These are phyloP conservation scores for Phyllostomus hastatus DNA, from an alignment of 2,113 vertebrate species.

Conservation along the genomic window DNA sequence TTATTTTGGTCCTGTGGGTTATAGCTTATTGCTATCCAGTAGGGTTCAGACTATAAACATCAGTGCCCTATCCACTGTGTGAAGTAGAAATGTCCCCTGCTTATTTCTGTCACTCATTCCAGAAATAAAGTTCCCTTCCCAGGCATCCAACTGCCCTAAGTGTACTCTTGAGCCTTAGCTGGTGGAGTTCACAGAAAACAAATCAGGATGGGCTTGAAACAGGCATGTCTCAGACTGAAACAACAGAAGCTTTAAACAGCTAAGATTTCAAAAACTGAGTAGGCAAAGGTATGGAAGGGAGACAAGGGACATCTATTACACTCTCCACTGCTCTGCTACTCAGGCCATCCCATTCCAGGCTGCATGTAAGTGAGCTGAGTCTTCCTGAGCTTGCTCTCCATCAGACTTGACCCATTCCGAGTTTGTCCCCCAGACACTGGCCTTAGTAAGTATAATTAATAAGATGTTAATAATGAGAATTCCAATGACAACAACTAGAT, in stretches of 20 bases:
- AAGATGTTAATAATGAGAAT: background rate
- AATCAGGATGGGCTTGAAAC: accelerated
- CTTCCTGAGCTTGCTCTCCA: background rate
- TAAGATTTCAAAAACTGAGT: background rate
- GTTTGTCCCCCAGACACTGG: background rate
- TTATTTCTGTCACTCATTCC: background rate
- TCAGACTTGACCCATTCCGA: background rate
- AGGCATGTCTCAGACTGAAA: background rate
- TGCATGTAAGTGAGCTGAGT: background rate
- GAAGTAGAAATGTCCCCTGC: background rate
- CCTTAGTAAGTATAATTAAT: background rate
- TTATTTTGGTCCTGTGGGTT: background rate
- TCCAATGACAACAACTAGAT: background rate
- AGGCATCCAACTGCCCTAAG: background rate
- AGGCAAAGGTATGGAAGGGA: background rate
- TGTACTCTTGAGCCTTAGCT: background rate
- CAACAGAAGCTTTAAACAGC: background rate
- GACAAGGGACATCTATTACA: background rate
- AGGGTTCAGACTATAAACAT: background rate
- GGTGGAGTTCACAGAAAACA: background rate
- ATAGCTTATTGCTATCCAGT: background rate
- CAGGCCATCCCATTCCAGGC: accelerated
- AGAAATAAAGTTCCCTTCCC: background rate
- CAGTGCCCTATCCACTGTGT: background rate
- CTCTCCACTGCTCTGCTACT: background rate